Evolutionary conservation across 2,113 vertebrate species (phyloP).

Genomic region (Sialia sialis): DNA sequence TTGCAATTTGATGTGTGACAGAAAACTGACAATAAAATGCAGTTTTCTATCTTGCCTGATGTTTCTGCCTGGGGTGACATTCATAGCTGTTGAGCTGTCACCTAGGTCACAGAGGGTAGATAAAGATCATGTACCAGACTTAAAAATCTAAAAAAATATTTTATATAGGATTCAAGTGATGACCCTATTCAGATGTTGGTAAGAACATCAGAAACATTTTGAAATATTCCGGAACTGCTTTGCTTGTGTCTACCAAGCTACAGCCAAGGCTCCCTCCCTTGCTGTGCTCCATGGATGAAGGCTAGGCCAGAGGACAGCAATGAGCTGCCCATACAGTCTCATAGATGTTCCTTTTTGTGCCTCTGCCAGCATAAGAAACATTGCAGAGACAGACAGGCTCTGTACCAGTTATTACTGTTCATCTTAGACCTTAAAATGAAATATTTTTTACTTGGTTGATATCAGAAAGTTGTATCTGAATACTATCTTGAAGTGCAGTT

Average conservation of each 20-base stretch:
- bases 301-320: background rate
- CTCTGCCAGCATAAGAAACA: background rate
- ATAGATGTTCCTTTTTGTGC: accelerated
- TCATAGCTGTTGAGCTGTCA: background rate
- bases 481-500: slow-evolving; percentile 1
- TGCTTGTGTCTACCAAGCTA: background rate
- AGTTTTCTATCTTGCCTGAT: background rate
- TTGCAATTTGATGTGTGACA: background rate
- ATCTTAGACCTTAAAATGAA: background rate
- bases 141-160: background rate
- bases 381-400: background rate
- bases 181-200: background rate
- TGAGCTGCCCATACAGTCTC: background rate
- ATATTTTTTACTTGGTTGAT: background rate
- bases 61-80: background rate
- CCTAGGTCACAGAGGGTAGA: background rate
- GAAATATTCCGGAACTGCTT: background rate
- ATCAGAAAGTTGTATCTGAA: slow-evolving; percentile 46
- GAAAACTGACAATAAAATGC: background rate
- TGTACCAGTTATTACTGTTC: background rate
- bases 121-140: background rate
- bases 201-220: background rate
- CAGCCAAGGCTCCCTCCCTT: background rate
- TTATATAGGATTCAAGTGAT: background rate
- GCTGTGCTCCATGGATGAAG: accelerated